These are phyloP conservation scores for Myopa testacea DNA, from an alignment of 2,888 invertebrate genomes.

Conservation along the genomic window DNA sequence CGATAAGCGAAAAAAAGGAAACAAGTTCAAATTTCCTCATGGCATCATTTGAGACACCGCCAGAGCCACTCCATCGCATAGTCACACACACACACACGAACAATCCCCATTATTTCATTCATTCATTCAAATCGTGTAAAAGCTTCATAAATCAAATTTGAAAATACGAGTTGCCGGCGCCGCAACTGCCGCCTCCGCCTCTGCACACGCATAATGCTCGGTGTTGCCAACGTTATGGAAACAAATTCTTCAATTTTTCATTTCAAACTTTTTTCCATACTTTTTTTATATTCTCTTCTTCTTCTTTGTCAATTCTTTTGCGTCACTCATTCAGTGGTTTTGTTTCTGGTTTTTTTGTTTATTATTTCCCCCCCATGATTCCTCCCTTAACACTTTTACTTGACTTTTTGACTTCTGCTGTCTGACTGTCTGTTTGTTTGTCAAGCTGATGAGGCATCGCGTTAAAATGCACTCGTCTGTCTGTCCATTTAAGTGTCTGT, in stretches of 20 bases:
- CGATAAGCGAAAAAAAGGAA: background rate
- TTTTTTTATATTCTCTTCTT: conserved; percentile 13
- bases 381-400: conserved; percentile 8
- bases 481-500: background rate
- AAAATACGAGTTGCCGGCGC: conserved; percentile 33
- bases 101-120: conserved; percentile 8
- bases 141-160: conserved; percentile 45
- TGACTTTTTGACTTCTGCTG: conserved; percentile 12
- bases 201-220: conserved; percentile 23
- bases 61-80: background rate
- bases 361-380: background rate
- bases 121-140: conserved; percentile 38
- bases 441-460: conserved; percentile 9
- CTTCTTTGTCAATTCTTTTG: conserved; percentile 9
- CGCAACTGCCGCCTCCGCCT: background rate
- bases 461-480: conserved; percentile 16
- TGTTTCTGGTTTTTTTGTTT: conserved; percentile 13
- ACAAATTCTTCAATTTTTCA: conserved; percentile 30
- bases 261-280: background rate
- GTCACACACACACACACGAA: background rate
- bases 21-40: conserved; percentile 20
- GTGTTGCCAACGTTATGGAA: conserved; percentile 21
- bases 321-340: conserved; percentile 16
- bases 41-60: background rate
- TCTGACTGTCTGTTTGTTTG: background rate